Conservation (phyloP, 2,113 vertebrate genomes). For the Epinephelus cyanopodus region DNA sequence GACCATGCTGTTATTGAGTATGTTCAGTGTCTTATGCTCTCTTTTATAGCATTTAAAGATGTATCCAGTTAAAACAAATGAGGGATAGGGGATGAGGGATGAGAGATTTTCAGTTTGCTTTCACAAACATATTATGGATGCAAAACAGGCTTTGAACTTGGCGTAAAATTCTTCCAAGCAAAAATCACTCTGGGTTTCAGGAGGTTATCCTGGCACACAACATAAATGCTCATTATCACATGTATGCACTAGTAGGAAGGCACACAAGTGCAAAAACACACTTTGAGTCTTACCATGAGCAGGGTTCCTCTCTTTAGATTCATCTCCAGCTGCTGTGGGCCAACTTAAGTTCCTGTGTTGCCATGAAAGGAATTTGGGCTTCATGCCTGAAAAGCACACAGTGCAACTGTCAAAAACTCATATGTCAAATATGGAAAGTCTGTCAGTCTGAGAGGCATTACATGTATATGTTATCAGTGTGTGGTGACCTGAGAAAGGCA, state of each 20-base stretch:
- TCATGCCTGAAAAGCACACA: constrained; percentile 38
- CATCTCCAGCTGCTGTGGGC: constrained; percentile 4
- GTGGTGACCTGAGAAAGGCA: constrained; percentile 75
- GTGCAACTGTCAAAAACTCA: constrained; percentile 5
- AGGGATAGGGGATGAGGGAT: no score
- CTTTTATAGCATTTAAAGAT: neutral
- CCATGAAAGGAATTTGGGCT: constrained; percentile 49
- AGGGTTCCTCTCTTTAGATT: neutral
- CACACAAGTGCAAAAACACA: neutral
- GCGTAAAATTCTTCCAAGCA: neutral
- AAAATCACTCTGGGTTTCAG: neutral
- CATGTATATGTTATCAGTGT: constrained; percentile 4
- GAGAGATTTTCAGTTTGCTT: neutral
- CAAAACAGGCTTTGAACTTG: neutral
- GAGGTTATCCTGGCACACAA: neutral
- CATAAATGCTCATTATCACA: neutral
- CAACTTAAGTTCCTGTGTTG: constrained; percentile 38
- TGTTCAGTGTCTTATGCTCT: neutral
- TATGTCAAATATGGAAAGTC: constrained; percentile 7
- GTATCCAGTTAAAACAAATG: neutral
- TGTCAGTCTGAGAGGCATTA: neutral
- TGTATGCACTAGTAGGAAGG: neutral
- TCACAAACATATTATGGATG: neutral
- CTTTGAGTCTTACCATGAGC: constrained; percentile 13
- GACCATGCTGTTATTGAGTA: neutral